phyloP scores from a whole-genome alignment of 2,797 vertebrate genomes.

The Coilia nasus region DNA sequence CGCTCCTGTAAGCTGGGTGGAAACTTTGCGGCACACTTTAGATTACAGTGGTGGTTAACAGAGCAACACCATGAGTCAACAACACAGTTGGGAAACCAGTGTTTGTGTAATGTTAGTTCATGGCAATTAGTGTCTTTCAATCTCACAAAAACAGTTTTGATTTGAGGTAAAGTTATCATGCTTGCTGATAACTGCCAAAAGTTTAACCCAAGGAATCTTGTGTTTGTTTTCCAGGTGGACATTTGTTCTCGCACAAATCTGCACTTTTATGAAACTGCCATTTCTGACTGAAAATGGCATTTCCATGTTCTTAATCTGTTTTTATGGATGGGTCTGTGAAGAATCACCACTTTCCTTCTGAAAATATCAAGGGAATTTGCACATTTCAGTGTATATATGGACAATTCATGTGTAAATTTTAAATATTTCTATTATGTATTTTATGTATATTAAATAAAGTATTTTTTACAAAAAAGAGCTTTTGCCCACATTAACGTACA shows the following conservation, averaged over 20 bases:
- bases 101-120: not conserved
- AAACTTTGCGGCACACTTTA: not conserved
- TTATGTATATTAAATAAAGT: constrained; percentile 63
- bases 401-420: constrained; percentile 50
- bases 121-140: not conserved
- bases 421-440: constrained; percentile 50
- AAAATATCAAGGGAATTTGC: constrained; percentile 38
- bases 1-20: not conserved
- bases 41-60: not conserved
- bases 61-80: not conserved
- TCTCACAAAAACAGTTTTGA: not conserved
- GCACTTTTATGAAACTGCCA: not conserved
- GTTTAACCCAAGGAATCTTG: not conserved
- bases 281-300: not conserved
- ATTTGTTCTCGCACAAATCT: not conserved
- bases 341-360: not conserved
- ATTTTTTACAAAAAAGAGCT: constrained; percentile 34
- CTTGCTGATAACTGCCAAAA: not conserved
- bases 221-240: constrained; percentile 44
- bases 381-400: constrained; percentile 53
- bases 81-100: not conserved
- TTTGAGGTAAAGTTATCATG: not conserved
- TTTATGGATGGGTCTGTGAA: not conserved
- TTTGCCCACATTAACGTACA: not conserved
- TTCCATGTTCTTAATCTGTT: not conserved